A percentile compares a stretch with the other conserved stretches of the same genome.
Evolutionary conservation across 2,888 invertebrate species (phyloP).

Genomic region (Meloe dianella): DNA sequence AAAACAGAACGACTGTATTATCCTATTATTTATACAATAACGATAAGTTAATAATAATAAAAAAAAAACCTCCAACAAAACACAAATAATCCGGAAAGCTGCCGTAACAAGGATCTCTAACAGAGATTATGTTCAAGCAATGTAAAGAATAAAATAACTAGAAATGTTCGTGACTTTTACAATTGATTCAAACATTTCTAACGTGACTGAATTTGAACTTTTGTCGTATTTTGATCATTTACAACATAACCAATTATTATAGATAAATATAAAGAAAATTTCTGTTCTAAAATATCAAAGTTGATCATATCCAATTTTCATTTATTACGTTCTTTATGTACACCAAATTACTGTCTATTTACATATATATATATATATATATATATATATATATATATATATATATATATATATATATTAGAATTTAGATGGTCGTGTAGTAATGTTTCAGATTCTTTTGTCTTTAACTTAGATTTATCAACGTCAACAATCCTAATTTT

Average conservation of each 20-base stretch:
- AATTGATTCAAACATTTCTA: conserved; percentile 30
- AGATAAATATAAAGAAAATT: conserved; percentile 20
- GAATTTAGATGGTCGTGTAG: conserved; percentile 21
- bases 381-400: conserved; percentile 11
- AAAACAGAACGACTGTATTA: conserved; percentile 19
- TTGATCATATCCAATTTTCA: neutral
- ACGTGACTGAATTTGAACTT: conserved; percentile 28
- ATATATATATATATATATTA: too few species aligned
- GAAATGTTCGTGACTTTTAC: conserved; percentile 33
- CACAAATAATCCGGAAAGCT: conserved; percentile 28
- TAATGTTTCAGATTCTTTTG: conserved; percentile 21
- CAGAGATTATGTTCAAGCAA: conserved; percentile 26
- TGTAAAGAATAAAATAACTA: conserved; percentile 22
- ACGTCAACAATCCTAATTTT: conserved; percentile 19
- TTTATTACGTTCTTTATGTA: neutral
- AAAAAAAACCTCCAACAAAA: too few species aligned
- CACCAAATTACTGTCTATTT: conserved; percentile 9
- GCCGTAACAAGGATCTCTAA: conserved; percentile 24
- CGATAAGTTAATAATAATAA: conserved; percentile 25
- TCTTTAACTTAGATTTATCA: conserved; percentile 18
- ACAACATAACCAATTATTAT: conserved; percentile 29
- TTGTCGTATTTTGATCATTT: conserved; percentile 29
- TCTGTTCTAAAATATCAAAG: neutral
- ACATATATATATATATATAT: conserved; percentile 14
- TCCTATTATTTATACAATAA: conserved; percentile 29